phyloP scores from a whole-genome alignment of 2,113 vertebrate genomes.

The Engraulis encrasicolus region DNA sequence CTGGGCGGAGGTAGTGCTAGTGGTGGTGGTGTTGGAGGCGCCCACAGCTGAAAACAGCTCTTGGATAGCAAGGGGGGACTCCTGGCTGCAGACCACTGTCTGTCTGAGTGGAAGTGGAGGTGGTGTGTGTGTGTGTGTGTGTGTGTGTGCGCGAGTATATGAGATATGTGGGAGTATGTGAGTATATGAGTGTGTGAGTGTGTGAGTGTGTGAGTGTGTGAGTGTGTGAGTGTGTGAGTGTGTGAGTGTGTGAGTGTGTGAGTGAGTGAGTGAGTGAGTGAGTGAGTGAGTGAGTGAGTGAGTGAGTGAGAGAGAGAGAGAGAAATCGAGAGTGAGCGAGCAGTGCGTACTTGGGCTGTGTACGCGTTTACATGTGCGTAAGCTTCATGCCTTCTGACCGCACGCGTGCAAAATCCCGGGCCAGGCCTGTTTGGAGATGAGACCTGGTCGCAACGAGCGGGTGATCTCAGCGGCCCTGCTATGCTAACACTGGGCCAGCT shows the following conservation, averaged over 20 bases:
- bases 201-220: no score
- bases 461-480: conserved; percentile 69
- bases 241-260: no score
- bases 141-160: no score
- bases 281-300: no score
- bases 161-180: no score
- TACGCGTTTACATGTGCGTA: background rate
- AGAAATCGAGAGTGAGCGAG: no score
- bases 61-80: background rate
- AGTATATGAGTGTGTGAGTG: no score
- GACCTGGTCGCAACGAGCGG: conserved; percentile 57
- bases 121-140: background rate
- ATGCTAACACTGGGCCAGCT: conserved; percentile 63
- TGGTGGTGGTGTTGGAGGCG: no score
- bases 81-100: background rate
- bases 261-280: no score
- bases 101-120: background rate
- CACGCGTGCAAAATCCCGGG: conserved; percentile 32
- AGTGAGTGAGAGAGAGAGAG: no score
- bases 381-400: conserved; percentile 23
- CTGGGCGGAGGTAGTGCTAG: conserved; percentile 53
- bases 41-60: background rate
- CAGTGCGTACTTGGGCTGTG: no score
- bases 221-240: no score
- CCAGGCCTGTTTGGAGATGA: conserved; percentile 48